These are phyloP conservation scores for Oxyruncus cristatus DNA, from an alignment of 2,113 vertebrate genomes.

Conservation along the genomic window DNA sequence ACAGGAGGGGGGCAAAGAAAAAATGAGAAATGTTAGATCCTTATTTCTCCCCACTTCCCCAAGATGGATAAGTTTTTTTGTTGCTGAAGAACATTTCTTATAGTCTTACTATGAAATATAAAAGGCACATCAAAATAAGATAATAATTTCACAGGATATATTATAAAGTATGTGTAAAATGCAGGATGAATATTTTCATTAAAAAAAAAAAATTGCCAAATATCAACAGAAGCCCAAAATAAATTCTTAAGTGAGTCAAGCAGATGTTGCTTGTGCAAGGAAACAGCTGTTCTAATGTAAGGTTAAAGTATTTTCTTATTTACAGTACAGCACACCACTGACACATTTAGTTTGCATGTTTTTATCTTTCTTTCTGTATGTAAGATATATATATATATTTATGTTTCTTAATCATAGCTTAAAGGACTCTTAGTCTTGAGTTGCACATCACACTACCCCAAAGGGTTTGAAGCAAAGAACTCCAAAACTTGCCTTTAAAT, in stretches of 20 bases:
- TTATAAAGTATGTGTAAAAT: not conserved
- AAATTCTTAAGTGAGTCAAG: constrained; percentile 34
- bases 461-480: not conserved
- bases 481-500: not conserved
- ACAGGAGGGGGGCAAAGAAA: fast-evolving
- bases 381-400: not conserved
- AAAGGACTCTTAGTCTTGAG: not conserved
- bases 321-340: constrained; percentile 1
- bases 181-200: not conserved
- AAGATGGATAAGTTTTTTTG: not conserved
- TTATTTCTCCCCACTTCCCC: not conserved
- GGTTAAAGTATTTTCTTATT: constrained; percentile 34
- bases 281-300: constrained; percentile 6
- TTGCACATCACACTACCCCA: not conserved
- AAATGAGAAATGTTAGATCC: not conserved
- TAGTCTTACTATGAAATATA: not conserved
- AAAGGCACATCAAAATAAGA: not conserved
- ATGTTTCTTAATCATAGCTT: not conserved
- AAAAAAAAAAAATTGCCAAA: not conserved
- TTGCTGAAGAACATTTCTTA: not conserved
- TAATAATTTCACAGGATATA: not conserved
- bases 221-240: constrained; percentile 5
- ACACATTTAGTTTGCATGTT: not conserved
- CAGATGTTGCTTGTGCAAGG: constrained; percentile 8
- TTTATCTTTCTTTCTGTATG: not conserved